These are phyloP conservation scores for Macrochelys suwanniensis DNA, from an alignment of 2,797 vertebrate species.

Conservation along the genomic window DNA sequence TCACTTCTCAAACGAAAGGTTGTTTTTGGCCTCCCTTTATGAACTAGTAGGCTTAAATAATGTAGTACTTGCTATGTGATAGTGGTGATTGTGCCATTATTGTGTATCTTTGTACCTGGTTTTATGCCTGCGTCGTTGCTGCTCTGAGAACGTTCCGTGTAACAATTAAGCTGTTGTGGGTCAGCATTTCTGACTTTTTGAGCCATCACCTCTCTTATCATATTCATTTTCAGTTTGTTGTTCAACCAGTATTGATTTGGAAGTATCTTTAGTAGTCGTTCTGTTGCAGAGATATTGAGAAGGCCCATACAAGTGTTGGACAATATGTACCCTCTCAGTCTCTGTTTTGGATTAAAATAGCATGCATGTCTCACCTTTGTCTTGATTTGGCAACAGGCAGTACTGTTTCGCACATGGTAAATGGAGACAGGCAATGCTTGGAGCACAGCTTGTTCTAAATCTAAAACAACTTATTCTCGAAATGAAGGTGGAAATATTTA, in stretches of 20 bases:
- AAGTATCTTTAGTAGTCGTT: neutral
- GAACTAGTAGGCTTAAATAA: neutral
- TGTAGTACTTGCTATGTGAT: neutral
- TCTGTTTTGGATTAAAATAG: neutral
- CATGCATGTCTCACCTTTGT: neutral
- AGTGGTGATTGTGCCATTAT: neutral
- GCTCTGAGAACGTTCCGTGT: neutral
- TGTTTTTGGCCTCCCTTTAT: neutral
- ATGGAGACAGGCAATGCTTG: neutral
- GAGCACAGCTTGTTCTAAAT: neutral
- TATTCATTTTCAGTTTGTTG: neutral
- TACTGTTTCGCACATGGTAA: neutral
- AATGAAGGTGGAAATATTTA: neutral
- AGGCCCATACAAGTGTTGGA: neutral
- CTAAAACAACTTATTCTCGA: neutral
- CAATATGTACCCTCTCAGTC: fast-evolving
- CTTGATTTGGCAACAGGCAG: neutral
- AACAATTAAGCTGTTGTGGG: neutral
- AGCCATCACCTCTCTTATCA: neutral
- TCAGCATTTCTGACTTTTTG: neutral
- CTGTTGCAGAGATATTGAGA: neutral
- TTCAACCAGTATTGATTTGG: neutral
- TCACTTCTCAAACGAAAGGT: neutral
- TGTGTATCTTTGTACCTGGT: neutral
- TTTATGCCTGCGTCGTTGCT: neutral